Evolutionary conservation across 2,113 vertebrate genomes (phyloP).

Genomic region (Rhinogobius similis): DNA sequence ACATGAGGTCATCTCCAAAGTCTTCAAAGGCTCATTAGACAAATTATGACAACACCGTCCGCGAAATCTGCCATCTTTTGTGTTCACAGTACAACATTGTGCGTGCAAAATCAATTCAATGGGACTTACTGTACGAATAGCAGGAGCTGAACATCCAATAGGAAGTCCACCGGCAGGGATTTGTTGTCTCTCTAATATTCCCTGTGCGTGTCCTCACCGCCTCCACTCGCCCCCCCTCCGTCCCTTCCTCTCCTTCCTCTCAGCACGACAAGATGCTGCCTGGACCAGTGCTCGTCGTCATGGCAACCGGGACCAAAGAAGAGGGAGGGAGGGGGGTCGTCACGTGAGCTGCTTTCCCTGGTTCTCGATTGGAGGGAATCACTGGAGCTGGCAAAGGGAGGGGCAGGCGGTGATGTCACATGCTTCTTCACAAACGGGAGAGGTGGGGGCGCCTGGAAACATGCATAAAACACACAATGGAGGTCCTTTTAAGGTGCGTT

Average conservation of each 20-base stretch:
- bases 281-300: conserved; percentile 76
- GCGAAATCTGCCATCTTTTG: conserved; percentile 5
- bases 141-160: conserved; percentile 24
- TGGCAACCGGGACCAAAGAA: conserved; percentile 65
- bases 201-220: conserved; percentile 30
- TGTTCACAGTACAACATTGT: background rate
- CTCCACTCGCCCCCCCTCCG: conserved; percentile 34
- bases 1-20: conserved; percentile 49
- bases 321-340: conserved; percentile 7
- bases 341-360: conserved; percentile 57
- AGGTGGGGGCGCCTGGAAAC: conserved; percentile 48
- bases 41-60: conserved; percentile 25
- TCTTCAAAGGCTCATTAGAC: conserved; percentile 50
- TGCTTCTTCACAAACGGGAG: conserved; percentile 52
- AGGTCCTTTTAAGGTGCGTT: conserved; percentile 52
- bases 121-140: conserved; percentile 60
- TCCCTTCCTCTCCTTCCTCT: conserved; percentile 39
- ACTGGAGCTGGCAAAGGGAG: conserved; percentile 19
- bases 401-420: conserved; percentile 62
- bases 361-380: conserved; percentile 47
- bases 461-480: conserved; percentile 61
- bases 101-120: conserved; percentile 11
- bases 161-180: conserved; percentile 36
- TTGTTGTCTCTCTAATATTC: conserved; percentile 38
- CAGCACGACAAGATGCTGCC: conserved; percentile 77